Evolutionary conservation across 2,113 vertebrate genomes (phyloP).

Genomic region (Crotalus horridus): DNA sequence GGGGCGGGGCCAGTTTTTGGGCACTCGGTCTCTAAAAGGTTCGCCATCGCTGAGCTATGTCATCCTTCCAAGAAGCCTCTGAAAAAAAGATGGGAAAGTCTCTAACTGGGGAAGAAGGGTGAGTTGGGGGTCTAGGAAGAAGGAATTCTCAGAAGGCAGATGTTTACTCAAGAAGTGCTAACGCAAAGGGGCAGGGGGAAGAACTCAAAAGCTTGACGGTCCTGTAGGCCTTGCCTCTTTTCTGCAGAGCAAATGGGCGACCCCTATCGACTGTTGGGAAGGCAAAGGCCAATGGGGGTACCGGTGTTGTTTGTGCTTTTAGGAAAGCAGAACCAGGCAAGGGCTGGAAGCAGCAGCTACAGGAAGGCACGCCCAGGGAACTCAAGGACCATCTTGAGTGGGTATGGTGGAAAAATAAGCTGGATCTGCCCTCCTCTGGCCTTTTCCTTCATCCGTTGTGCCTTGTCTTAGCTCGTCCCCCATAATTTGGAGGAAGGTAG

Average conservation of each 20-base stretch:
- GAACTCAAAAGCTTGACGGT: not conserved
- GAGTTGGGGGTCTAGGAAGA: not conserved
- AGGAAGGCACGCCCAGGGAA: not conserved
- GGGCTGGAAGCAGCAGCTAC: not conserved
- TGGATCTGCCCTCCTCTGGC: not conserved
- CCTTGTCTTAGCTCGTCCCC: not conserved
- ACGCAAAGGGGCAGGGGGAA: not conserved
- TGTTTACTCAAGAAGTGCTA: not conserved
- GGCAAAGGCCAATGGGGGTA: not conserved
- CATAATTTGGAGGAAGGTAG: not conserved
- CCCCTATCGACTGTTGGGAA: not conserved
- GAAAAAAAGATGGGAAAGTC: not conserved
- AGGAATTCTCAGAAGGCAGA: not conserved
- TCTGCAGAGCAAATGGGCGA: not conserved
- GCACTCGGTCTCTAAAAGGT: too few species aligned
- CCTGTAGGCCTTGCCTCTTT: not conserved
- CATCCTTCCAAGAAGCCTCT: not conserved
- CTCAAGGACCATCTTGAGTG: not conserved
- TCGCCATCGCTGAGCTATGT: too few species aligned
- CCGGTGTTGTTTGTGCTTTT: not conserved
- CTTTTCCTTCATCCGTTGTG: not conserved
- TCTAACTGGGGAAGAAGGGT: not conserved
- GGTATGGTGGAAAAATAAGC: not conserved
- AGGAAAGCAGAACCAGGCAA: not conserved
- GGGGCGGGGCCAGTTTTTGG: too few species aligned